These are phyloP conservation scores for Eledona agricola DNA, from an alignment of 2,888 invertebrate species.

Conservation along the genomic window DNA sequence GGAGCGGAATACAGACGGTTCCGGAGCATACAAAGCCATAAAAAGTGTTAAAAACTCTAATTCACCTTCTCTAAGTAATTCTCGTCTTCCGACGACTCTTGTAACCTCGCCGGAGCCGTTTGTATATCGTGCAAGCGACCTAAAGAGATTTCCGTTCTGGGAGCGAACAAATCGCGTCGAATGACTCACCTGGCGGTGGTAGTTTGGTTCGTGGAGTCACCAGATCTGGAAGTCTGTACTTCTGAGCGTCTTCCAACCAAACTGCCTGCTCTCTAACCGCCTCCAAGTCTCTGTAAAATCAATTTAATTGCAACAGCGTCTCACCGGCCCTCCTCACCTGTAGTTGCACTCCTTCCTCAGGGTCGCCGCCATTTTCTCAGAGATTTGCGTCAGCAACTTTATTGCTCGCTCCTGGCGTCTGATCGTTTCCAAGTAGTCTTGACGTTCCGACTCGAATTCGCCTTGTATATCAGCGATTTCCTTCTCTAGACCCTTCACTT, in stretches of 20 bases:
- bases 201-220: conserved; percentile 71
- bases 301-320: neutral
- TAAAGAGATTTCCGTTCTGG: conserved; percentile 34
- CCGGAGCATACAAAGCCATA: conserved; percentile 29
- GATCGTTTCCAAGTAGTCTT: conserved; percentile 85
- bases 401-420: conserved; percentile 75
- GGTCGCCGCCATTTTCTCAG: conserved; percentile 73
- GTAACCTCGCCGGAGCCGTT: conserved; percentile 63
- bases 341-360: conserved; percentile 79
- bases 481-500: conserved; percentile 72
- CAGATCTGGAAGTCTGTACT: conserved; percentile 77
- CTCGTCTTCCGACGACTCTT: conserved; percentile 47
- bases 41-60: conserved; percentile 18
- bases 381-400: conserved; percentile 72
- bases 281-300: conserved; percentile 67
- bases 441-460: conserved; percentile 82
- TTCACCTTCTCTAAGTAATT: conserved; percentile 45
- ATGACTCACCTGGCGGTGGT: conserved; percentile 69
- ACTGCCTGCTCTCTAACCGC: conserved; percentile 71
- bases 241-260: conserved; percentile 79
- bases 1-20: neutral
- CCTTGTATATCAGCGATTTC: conserved; percentile 81
- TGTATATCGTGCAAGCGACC: conserved; percentile 56
- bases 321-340: conserved; percentile 63
- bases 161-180: conserved; percentile 3